Evolutionary conservation across 1,140 invertebrate species (phyloP).

Genomic region (Phortica variegata): DNA sequence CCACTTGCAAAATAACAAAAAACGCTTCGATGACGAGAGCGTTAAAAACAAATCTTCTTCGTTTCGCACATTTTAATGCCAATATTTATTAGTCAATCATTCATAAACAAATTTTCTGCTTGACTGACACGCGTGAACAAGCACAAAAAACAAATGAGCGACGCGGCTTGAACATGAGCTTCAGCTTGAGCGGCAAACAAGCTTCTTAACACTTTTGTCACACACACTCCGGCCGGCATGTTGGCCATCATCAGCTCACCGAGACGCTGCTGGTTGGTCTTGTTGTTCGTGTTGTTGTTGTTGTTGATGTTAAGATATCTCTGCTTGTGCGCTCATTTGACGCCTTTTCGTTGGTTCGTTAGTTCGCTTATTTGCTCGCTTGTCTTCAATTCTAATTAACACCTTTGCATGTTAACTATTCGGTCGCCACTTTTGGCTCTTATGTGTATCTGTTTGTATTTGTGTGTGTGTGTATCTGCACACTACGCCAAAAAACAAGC

Average conservation of each 20-base stretch:
- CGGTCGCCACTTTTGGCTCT: background rate
- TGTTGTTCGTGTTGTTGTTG: background rate
- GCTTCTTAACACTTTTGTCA: too few species aligned
- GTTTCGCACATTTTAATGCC: constrained; percentile 2
- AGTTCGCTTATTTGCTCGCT: background rate
- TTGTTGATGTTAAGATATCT: background rate
- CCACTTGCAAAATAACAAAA: constrained; percentile 14
- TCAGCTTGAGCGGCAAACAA: constrained; percentile 16
- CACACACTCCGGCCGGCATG: constrained; percentile 5
- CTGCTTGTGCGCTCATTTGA: constrained; percentile 18
- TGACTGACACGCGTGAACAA: too few species aligned
- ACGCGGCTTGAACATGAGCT: too few species aligned
- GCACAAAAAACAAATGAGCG: too few species aligned
- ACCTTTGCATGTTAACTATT: constrained; percentile 30
- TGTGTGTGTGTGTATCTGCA: background rate
- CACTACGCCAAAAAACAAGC: constrained; percentile 21
- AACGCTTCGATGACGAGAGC: constrained; percentile 34
- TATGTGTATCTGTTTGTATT: background rate
- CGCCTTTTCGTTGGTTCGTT: constrained; percentile 18
- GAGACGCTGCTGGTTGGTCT: background rate
- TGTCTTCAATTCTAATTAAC: constrained; percentile 30
- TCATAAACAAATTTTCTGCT: constrained; percentile 34
- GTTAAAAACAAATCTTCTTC: constrained; percentile 23
- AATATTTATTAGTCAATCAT: constrained; percentile 39
- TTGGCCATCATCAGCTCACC: constrained; percentile 11